Evolutionary conservation across 2,797 vertebrate species (phyloP), one percentile per base, ranked within the genome.

Genomic region (Eidolon dupreanum): DNA sequence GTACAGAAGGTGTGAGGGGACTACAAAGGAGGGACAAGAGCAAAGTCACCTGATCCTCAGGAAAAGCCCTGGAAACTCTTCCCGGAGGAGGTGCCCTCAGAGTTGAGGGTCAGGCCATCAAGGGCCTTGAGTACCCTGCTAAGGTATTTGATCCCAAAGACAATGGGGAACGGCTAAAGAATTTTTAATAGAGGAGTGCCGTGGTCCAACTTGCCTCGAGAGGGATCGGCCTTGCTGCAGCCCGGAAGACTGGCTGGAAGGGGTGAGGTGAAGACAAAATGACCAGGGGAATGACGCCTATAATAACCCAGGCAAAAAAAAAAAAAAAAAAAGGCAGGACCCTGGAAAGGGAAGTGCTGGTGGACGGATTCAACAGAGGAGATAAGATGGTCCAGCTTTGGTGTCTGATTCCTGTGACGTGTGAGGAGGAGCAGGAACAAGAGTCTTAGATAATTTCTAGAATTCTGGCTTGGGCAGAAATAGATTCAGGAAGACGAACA

Each of bases 381-480:
- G 53, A 36, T 8, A 49, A 87, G 26, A 63, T 17, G 16, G 15
- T 17, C 15, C 46, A 46, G n/a, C 61, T 65, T 75, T 28, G 11
- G 59, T 38, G 55, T 38, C 46, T 93, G 71, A 57, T 2, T 22
- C 46, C 71, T 8, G 33, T 38, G 7, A 63, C 28, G 46, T 22
- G 31, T 36, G 55, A 82, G 73, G 16, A 66, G 65, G 19, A 87
- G 59, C 49, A 63, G 59, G 10, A 61, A 75, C 43, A 51, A 15
- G 53, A 77, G 49, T 63, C 75, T 65, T 24, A 49, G 66, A 66
- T 66, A n/a, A 85, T 46, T 81, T 74, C 81, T 33, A 57, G 88
- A 84, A 92, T 82, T 77, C 94, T 53, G 82, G 24, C 90, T 38
- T 33, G 71, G 46, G 73, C 57, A 88, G 75, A 90, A 95, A 86